Percentiles rank a stretch among this genome's conserved stretches.
These are phyloP conservation scores for Electrophaes corylata DNA, from an alignment of 2,888 invertebrate genomes.

Conservation along the genomic window DNA sequence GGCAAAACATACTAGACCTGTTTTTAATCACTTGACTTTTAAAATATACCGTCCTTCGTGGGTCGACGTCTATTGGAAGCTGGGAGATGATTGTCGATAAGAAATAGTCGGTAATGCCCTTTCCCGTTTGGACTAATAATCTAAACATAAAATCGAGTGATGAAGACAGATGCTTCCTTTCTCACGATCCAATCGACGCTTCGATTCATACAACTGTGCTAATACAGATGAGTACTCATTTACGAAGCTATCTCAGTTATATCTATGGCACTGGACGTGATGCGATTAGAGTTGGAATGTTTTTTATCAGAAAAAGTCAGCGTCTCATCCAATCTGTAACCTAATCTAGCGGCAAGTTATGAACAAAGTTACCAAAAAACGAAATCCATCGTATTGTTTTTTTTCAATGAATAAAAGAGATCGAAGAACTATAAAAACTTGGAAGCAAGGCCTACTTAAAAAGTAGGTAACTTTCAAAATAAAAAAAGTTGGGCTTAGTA, in stretches of 20 bases:
- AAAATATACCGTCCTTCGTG: conserved; percentile 42
- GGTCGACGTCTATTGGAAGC: conserved; percentile 36
- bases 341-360: conserved; percentile 58
- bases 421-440: conserved; percentile 39
- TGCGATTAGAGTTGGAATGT: conserved; percentile 15
- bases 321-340: conserved; percentile 48
- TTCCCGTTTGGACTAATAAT: conserved; percentile 33
- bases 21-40: conserved; percentile 42
- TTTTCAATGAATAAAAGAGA: conserved; percentile 46
- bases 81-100: conserved; percentile 33
- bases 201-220: conserved; percentile 9
- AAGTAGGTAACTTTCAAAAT: conserved; percentile 53
- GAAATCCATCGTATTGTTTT: conserved; percentile 42
- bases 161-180: conserved; percentile 28
- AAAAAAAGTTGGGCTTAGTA: conserved; percentile 36
- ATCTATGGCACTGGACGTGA: conserved; percentile 12
- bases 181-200: conserved; percentile 21
- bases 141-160: conserved; percentile 25
- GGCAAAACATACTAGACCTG: conserved; percentile 42
- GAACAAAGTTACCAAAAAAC: conserved; percentile 49
- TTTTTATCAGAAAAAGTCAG: conserved; percentile 28
- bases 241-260: conserved; percentile 1
- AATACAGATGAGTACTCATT: conserved; percentile 12
- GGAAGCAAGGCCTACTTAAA: conserved; percentile 58
- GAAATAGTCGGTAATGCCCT: conserved; percentile 33